These are phyloP conservation scores for Zoroaster sp. DNA, from an alignment of 53 echinoderm and acorn worm genomes.

Conservation along the genomic window DNA sequence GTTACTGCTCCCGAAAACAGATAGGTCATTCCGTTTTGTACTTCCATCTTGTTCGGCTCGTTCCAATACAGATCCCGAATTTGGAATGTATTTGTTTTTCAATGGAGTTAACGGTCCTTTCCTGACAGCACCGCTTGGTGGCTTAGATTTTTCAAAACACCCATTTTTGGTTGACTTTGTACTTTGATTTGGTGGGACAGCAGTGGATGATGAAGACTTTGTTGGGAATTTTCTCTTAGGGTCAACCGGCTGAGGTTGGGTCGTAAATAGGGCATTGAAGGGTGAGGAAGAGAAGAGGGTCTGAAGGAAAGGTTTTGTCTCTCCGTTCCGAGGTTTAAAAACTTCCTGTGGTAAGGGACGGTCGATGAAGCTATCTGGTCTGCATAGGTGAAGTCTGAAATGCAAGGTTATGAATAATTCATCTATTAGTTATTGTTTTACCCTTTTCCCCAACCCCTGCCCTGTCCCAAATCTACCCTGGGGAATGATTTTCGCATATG, in stretches of 20 bases:
- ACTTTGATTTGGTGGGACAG: background rate
- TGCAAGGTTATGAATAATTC: too few relatives aligned
- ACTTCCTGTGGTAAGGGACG: conserved; percentile 79
- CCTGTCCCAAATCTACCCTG: too few relatives aligned
- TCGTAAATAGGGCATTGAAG: conserved; percentile 77
- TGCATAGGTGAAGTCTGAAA: conserved; percentile 78
- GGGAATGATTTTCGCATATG: background rate
- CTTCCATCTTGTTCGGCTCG: background rate
- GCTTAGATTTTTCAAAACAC: background rate
- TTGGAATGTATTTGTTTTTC: background rate
- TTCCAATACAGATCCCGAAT: too few relatives aligned
- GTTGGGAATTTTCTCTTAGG: background rate
- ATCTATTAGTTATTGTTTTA: too few relatives aligned
- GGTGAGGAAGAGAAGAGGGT: conserved; percentile 87
- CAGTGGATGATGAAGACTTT: background rate
- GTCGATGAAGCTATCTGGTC: conserved; percentile 56
- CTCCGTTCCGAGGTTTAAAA: conserved; percentile 64
- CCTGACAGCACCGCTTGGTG: background rate
- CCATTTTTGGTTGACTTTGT: background rate
- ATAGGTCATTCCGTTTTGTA: background rate
- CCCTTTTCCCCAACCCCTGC: too few relatives aligned
- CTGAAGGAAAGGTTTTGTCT: conserved; percentile 77
- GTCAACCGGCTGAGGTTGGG: conserved; percentile 18
- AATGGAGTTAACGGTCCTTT: background rate
- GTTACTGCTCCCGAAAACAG: background rate